Conservation (phyloP, 2,113 vertebrate genomes). For the Gnathonemus longibarbis region DNA sequence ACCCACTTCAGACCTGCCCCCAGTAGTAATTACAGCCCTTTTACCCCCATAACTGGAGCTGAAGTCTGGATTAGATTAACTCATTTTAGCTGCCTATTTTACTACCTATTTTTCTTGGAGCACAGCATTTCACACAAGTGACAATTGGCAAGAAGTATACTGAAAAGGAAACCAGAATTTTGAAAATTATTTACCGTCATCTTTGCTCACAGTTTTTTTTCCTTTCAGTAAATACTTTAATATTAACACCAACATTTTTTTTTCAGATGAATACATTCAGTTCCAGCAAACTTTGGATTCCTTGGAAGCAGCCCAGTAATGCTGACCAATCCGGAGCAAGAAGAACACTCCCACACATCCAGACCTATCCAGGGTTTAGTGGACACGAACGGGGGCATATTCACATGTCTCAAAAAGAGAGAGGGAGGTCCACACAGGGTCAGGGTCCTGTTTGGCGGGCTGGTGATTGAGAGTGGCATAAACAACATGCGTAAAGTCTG, state of each 20-base stretch:
- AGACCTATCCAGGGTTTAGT: slow-evolving; percentile 1
- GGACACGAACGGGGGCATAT: slow-evolving; percentile 53
- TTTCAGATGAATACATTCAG: background rate
- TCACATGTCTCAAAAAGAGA: slow-evolving; percentile 42
- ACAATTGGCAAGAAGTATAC: background rate
- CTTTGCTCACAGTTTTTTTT: background rate
- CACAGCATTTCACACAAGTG: background rate
- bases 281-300: background rate
- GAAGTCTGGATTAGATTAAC: background rate
- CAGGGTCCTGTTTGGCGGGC: background rate
- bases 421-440: background rate
- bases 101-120: background rate
- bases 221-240: background rate
- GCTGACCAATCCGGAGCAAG: background rate
- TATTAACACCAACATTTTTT: background rate
- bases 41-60: background rate
- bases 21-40: background rate
- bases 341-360: background rate
- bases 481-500: slow-evolving; percentile 30
- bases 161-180: background rate
- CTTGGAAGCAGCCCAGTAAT: background rate
- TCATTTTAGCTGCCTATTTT: background rate
- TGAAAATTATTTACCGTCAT: background rate
- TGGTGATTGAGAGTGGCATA: slow-evolving; percentile 54
- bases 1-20: background rate